A percentile compares a stretch with the other conserved stretches of the same genome.
Evolutionary conservation across 2,888 invertebrate species (phyloP).

Genomic region (Rapana venosa): DNA sequence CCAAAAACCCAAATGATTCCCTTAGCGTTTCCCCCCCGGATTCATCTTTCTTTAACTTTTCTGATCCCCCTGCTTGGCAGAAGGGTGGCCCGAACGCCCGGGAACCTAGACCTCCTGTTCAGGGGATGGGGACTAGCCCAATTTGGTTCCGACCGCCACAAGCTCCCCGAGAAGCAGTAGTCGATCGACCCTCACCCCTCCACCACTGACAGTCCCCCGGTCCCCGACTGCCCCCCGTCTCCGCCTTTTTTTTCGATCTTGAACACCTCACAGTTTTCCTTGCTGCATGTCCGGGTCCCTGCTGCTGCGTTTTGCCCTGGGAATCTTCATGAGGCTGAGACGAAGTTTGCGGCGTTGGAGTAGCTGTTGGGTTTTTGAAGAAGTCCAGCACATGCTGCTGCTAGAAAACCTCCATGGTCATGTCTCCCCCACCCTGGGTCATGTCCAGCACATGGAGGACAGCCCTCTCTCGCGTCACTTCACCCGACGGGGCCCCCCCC

Average conservation of each 20-base stretch:
- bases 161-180: too few relatives aligned
- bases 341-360: constrained; percentile 32
- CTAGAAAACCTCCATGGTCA: constrained; percentile 37
- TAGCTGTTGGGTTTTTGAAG: constrained; percentile 32
- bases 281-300: not conserved
- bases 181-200: not conserved
- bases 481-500: not conserved
- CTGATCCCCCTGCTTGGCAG: not conserved
- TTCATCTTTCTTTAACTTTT: not conserved
- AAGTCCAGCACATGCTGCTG: constrained; percentile 35
- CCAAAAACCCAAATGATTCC: not conserved
- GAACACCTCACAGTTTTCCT: not conserved
- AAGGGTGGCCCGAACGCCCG: not conserved
- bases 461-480: not conserved
- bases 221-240: not conserved
- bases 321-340: constrained; percentile 33
- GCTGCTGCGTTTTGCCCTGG: not conserved
- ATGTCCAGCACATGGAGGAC: constrained; percentile 33
- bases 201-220: not conserved
- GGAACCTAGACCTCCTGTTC: constrained; percentile 19
- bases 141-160: not conserved
- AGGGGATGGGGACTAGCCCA: not conserved
- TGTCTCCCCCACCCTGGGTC: constrained; percentile 3
- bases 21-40: not conserved
- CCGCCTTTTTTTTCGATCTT: not conserved